Base-by-base conservation (phyloP, 2,797 vertebrate species). In the Pangasius mekongensis region DNA sequence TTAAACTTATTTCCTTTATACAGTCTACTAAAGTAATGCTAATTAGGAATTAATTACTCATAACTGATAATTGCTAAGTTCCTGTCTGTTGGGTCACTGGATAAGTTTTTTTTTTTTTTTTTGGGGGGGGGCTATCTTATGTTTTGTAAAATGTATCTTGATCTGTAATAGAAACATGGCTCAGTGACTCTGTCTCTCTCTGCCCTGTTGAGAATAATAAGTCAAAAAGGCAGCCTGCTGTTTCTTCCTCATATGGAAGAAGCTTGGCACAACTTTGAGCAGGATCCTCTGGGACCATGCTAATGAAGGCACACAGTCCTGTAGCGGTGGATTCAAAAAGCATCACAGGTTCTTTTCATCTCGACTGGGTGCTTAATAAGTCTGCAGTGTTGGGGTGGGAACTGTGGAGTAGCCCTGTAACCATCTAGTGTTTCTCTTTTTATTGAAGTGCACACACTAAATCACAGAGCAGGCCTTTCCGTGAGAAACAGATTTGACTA, bases 271-370 rank as follows among this genome's bases (percentile, higher is more conserved):
- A 81, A 80, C 39, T 89, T 73, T 80, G 76, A 64, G 47, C 33
- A 67, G 69, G 52, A 58, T 87, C 78, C 78, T 84, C 60, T 39
- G 30, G 66, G 83, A 85, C 11, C 22, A 52, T 36, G 58, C 86
- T 83, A 86, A 89, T 87, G 83, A 89, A 89, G 54, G 83, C 74
- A 69, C 77, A 54, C 86, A 60, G 78, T 56, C 56, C 64, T 86
- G 22, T 87, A 54, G 84, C 47, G 39, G 58, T 22, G 56, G 83
- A 56, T 85, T 90, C 36, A 77, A 88, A 77, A 73, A 47, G 71
- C 60, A 74, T 87, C 82, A 83, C 73, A 71, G n/a, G 43, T 52
- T 84, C 52, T 84, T 84, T 84, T 84, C 30, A 84, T 83, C 81
- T 66, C 0, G 27, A 20, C 60, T 30, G 39, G 58, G 39, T 83